Percentiles rank a stretch among this genome's conserved stretches.
These are phyloP conservation scores for Agrochola lychnidis DNA, from an alignment of 2,888 invertebrate genomes.

Conservation along the genomic window DNA sequence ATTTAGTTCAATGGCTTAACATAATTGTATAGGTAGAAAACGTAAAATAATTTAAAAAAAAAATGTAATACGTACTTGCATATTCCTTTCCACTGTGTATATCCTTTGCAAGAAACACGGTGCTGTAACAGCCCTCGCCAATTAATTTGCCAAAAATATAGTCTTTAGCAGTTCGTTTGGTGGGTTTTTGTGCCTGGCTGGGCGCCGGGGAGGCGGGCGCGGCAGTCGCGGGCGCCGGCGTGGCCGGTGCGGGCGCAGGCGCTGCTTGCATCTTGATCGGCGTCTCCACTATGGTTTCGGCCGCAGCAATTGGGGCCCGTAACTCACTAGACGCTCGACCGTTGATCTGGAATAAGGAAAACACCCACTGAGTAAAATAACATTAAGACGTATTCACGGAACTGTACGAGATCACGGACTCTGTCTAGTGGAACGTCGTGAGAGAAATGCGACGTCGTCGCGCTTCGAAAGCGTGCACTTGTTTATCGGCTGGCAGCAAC, in stretches of 20 bases:
- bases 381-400: constrained; percentile 62
- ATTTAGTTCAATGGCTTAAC: not conserved
- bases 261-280: constrained; percentile 89
- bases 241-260: constrained; percentile 84
- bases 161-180: constrained; percentile 95
- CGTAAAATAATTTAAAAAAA: constrained; percentile 1
- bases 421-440: constrained; percentile 66
- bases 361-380: constrained; percentile 54
- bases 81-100: constrained; percentile 96
- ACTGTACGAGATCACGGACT: constrained; percentile 66
- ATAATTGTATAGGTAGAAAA: not conserved
- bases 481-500: constrained; percentile 76
- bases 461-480: constrained; percentile 81
- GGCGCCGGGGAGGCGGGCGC: constrained; percentile 82
- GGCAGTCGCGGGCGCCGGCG: constrained; percentile 80
- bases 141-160: constrained; percentile 98
- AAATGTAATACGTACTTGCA: constrained; percentile 94
- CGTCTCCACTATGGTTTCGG: constrained; percentile 88
- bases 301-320: constrained; percentile 90
- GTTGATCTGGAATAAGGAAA: constrained; percentile 84
- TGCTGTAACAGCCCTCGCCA: constrained; percentile 99
- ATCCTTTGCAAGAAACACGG: constrained; percentile 98
- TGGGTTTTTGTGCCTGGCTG: constrained; percentile 83
- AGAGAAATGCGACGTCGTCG: constrained; percentile 76
- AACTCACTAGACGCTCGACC: constrained; percentile 84